Evolutionary conservation across 2,797 vertebrate species (phyloP).

Genomic region (Pterois miles): DNA sequence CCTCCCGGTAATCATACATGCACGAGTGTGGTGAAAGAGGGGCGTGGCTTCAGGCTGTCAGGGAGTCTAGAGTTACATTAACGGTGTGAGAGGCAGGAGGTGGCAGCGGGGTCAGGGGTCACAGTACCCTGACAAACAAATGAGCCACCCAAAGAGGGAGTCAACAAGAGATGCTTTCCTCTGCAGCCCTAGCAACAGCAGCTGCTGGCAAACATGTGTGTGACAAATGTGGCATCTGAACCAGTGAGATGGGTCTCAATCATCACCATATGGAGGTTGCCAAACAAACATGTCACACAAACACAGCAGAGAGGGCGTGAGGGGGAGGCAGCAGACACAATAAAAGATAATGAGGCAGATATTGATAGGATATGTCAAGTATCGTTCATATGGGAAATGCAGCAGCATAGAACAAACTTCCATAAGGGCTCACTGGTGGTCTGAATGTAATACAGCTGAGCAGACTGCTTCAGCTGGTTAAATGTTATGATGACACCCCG

Average conservation of each 20-base stretch:
- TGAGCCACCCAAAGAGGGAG: constrained; percentile 73
- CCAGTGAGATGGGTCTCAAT: constrained; percentile 66
- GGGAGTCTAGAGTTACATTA: constrained; percentile 61
- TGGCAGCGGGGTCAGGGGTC: constrained; percentile 73
- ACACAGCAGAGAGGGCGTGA: constrained; percentile 36
- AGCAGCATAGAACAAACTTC: not conserved
- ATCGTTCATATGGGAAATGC: constrained; percentile 14
- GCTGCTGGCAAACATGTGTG: constrained; percentile 78
- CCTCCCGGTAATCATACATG: constrained; percentile 18
- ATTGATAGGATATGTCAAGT: constrained; percentile 27
- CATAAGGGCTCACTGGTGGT: constrained; percentile 28
- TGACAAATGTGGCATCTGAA: constrained; percentile 77
- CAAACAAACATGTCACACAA: constrained; percentile 60
- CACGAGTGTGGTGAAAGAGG: not conserved
- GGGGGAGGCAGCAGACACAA: constrained; percentile 12
- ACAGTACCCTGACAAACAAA: constrained; percentile 71
- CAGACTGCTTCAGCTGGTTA: constrained; percentile 27
- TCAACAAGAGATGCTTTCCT: constrained; percentile 74
- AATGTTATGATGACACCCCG: constrained; percentile 58
- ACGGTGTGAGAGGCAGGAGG: constrained; percentile 48
- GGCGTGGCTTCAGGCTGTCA: not conserved
- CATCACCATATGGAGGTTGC: constrained; percentile 63
- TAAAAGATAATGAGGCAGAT: constrained; percentile 35
- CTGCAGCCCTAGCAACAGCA: constrained; percentile 64
- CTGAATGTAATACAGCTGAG: constrained; percentile 41